Evolutionary conservation across 2,888 invertebrate genomes (phyloP), one percentile per base, ranked within the genome.

Genomic region (Tenthredo mesomela): DNA sequence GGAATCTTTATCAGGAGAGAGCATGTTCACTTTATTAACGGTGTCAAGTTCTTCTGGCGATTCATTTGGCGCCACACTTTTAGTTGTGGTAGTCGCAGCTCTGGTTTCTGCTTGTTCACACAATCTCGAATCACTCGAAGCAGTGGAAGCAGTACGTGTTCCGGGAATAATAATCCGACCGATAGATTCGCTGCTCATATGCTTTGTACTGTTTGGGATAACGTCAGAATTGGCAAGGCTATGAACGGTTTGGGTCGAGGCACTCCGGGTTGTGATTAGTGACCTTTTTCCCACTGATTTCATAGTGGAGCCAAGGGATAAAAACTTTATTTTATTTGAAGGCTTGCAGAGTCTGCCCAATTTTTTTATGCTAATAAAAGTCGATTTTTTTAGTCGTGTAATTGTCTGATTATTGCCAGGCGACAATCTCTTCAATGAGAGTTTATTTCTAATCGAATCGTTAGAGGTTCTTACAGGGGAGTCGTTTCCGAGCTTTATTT

Each of bases 1-100:
- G 3, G 88, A 88, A 71, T 89, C 88, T 50, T 88, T 84, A 25
- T 87, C 85, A 2, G 89, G 85, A 6, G 88, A 86, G 9, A 88
- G n/a, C n/a, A 89, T 40, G 50, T 84, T 88, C 0, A 85, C 78
- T 58, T 61, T 73, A 58, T n/a, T 84, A 9, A 33, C 58, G 1
- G 80, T 61, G 21, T 80, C 80, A 4, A 80, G 21, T 80, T 80
- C 80, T 25, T 40, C 61, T 21, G n/a, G 9, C 18, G 37, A 40
- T 15, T 29, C 3, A 18, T 29, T 50, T 0, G 18, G 54, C n/a
- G 29, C 15, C 29, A n/a, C n/a, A 77, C n/a, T 25, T 50, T 10
- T 61, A 40, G n/a, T 61, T 0, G 40, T 12, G 6, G 5, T 25
- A 25, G 12, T 6, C 9, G 6, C 40, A 25, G 18, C 15, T 78